Evolutionary conservation across 2,797 vertebrate species (phyloP).

Genomic region (Podargus strigoides): DNA sequence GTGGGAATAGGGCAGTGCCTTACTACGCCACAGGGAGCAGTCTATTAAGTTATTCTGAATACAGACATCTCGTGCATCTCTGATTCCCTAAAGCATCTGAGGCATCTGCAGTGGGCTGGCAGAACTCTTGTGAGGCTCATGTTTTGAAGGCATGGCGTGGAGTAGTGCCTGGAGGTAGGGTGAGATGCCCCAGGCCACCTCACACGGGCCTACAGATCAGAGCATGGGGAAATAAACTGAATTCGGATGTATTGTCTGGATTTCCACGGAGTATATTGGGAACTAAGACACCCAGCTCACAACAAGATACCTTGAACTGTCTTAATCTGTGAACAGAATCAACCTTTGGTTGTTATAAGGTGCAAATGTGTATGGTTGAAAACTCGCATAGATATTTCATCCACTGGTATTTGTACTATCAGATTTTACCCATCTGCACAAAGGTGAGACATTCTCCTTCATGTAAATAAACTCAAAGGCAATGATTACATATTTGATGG

Average conservation of each 20-base stretch:
- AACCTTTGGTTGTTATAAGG: background rate
- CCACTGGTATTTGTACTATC: background rate
- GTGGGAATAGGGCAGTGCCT: no score
- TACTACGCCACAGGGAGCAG: no score
- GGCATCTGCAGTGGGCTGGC: background rate
- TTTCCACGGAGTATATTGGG: background rate
- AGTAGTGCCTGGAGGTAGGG: background rate
- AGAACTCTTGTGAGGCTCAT: background rate
- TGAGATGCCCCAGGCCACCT: background rate
- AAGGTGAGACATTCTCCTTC: background rate
- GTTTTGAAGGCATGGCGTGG: background rate
- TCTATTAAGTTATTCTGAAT: background rate
- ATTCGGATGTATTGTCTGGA: background rate
- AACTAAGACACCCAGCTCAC: background rate
- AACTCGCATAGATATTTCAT: background rate
- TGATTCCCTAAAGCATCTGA: background rate
- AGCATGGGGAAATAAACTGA: fast-evolving
- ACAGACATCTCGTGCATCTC: fast-evolving
- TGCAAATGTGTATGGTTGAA: background rate
- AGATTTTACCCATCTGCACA: background rate
- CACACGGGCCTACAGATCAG: background rate
- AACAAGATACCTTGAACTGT: background rate
- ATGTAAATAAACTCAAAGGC: background rate
- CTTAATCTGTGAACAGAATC: background rate
- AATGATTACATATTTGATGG: no score